Evolutionary conservation across 2,113 vertebrate species (phyloP), one percentile per base, ranked within the genome.

Genomic region (Paracanthobrama guichenoti): DNA sequence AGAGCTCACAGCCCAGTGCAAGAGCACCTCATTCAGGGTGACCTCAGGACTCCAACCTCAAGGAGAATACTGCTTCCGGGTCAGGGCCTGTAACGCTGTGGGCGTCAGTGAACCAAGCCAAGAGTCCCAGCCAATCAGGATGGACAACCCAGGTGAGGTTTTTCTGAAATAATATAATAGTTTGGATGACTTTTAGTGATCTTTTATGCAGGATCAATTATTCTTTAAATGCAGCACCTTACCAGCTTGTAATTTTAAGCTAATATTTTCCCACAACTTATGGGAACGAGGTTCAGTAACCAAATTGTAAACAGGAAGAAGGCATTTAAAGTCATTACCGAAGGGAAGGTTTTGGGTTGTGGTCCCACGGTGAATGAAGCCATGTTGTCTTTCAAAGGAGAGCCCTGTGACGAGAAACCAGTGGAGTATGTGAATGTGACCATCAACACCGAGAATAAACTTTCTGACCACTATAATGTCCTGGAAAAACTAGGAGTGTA

Each of bases 401-500:
- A 91, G 20, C 77, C 55, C 20, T 80, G 73, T 69, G 90, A 88
- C 20, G 94, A 93, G 57, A 90, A 90, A 31, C 42, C 44, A 7
- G 83, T 77, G 3, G 88, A 89, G 35, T 93, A 86, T 79, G 5
- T 78, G 0, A 48, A 85, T 0, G 93, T 97, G 86, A 90, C 90
- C 0, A 84, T 97, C 67, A 93, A 96, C 86, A 91, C 89, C 13
- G 59, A 82, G 20, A 90, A 95, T 87, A 94, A 94, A 88, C 92
- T 95, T 80, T 93, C 79, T 0, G 95, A 96, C 0, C 83, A 94
- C 31, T 97, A 96, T 89, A 83, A 24, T 0, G 86, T 93, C 84
- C 92, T 93, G 88, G 95, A 97, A 89, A 96, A 95, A 88, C 91
- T 97, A 13, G 96, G 96, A 80, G 93, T 95, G 96, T 97, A 84